Conservation (phyloP, 2,888 invertebrate genomes). For the Drosophila monieri region DNA sequence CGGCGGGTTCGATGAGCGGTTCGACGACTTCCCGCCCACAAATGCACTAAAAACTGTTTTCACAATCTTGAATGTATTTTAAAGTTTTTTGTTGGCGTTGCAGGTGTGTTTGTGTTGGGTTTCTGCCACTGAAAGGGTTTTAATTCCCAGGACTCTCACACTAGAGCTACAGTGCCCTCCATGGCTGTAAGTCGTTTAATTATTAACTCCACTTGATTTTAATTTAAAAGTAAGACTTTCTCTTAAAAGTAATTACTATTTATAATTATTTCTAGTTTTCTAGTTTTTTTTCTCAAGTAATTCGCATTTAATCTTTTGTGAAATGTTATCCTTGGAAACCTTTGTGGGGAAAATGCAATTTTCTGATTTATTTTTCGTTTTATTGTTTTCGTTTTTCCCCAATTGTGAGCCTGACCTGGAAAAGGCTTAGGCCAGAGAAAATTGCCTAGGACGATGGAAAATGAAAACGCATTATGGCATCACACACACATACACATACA, state of each 20-base stretch:
- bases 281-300: too few species aligned
- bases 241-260: neutral
- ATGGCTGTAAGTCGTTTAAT: slow-evolving; percentile 4
- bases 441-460: slow-evolving; percentile 12
- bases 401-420: neutral
- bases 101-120: slow-evolving; percentile 56
- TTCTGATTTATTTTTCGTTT: slow-evolving; percentile 1
- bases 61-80: slow-evolving; percentile 56
- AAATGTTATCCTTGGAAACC: neutral
- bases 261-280: neutral
- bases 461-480: slow-evolving; percentile 20
- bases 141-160: slow-evolving; percentile 24
- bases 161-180: slow-evolving; percentile 15
- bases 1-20: slow-evolving; percentile 38
- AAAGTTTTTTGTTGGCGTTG: slow-evolving; percentile 59
- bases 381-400: slow-evolving; percentile 41
- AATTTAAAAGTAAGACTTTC: neutral
- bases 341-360: neutral
- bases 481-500: neutral
- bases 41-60: slow-evolving; percentile 28
- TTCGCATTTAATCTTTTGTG: neutral
- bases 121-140: slow-evolving; percentile 56
- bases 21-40: neutral
- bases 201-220: too few species aligned
- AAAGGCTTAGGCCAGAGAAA: slow-evolving; percentile 8